Evolutionary conservation across 1,140 invertebrate genomes (phyloP), one percentile per base, ranked within the genome.

Genomic region (Drosophila sturtevanti): DNA sequence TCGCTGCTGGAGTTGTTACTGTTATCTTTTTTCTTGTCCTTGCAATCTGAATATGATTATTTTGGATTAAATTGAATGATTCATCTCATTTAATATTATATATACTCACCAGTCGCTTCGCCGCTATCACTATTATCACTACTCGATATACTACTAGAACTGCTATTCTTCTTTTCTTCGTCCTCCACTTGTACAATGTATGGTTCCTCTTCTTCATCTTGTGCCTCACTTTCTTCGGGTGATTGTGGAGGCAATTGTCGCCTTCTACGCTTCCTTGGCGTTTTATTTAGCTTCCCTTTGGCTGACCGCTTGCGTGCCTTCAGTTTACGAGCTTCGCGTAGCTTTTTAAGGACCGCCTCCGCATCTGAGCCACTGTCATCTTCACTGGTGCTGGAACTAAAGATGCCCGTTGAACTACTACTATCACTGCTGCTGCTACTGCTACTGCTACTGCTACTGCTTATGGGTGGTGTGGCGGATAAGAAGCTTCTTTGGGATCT

Each of bases 121-220:
- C 59, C 64, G 35, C 73, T 77, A 12, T 59, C 72, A 14, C 69
- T 60, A 11, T 21, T 66, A 22, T 77, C 72, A 51, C 51, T 66
- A 34, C 75, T 79, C 14, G 63, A 81, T 37, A 58, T 89, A 22
- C 54, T 56, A 35, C 56, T 70, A 24, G 14, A 41, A 44, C 59
- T 77, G 16, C 63, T 79, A 37, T 31, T 62, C 12, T 51, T 37
- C 27, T 18, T 56, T 4, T 37, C 48, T 14, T 35, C 1, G 7
- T 38, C 24, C n/a, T 63, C 31, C n/a, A 59, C 31, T 10, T 38
- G 16, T 0, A 18, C 59, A 1, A 34, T 38, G 1, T 31, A n/a
- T 31, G 41, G 34, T 16, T 56, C 27, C 34, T 34, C 18, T 2
- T 12, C 16, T 1, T 51, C 52, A 35, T 24, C 51, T n/a, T 27